phyloP scores from a whole-genome alignment of 1,140 invertebrate species.

The Yoshiicerus persimilis region DNA sequence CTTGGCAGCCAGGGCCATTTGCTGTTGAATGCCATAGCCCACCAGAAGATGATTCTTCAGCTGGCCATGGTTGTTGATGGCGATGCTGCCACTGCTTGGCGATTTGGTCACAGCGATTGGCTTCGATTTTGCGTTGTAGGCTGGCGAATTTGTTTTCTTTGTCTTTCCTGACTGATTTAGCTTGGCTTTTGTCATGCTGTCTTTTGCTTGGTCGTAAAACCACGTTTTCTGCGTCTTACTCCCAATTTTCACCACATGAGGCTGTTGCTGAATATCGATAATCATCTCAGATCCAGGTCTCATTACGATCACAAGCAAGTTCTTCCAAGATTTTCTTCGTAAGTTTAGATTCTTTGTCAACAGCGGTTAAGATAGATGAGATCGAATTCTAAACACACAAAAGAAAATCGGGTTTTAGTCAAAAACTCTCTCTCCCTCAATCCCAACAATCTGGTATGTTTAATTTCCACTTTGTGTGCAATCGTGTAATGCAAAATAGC shows the following conservation, averaged over 20 bases:
- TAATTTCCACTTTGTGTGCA: not conserved
- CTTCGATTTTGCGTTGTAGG: not conserved
- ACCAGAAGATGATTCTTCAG: not conserved
- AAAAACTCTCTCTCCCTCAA: not conserved
- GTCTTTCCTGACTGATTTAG: not conserved
- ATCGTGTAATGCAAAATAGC: not conserved
- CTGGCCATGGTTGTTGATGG: not conserved
- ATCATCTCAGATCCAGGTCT: slow-evolving; percentile 14
- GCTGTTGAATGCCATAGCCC: slow-evolving; percentile 1
- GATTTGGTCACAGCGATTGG: not conserved
- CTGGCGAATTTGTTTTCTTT: not conserved
- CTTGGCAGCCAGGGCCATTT: not conserved
- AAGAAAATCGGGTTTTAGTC: not conserved
- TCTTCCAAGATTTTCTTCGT: not conserved
- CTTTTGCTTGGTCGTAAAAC: not conserved
- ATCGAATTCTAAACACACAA: not conserved
- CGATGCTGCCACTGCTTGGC: not conserved
- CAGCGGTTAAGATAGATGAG: not conserved
- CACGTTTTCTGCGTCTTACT: not conserved
- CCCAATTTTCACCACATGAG: not conserved
- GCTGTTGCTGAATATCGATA: not conserved
- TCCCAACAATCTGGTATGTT: not conserved
- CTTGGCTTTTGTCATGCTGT: not conserved
- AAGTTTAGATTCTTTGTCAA: not conserved
- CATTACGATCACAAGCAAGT: not conserved